Evolutionary conservation across 2,888 invertebrate species (phyloP).

Genomic region (Tethea ocularis): DNA sequence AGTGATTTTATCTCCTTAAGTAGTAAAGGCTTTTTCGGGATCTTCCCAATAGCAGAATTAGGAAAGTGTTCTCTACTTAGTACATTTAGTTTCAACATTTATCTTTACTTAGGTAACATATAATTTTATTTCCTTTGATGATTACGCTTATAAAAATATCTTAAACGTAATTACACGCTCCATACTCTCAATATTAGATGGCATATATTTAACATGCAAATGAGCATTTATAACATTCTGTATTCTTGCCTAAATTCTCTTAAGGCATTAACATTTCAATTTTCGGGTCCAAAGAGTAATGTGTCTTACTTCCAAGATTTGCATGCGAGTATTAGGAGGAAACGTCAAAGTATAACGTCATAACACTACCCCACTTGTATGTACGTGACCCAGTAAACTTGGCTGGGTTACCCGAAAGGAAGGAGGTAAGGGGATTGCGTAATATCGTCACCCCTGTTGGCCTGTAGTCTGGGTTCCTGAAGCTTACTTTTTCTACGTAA

Average conservation of each 20-base stretch:
- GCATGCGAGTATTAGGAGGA: constrained; percentile 17
- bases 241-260: not conserved
- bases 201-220: constrained; percentile 1
- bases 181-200: not conserved
- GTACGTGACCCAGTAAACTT: constrained; percentile 44
- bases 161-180: not conserved
- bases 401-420: constrained; percentile 22
- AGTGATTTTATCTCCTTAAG: not conserved
- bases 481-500: not conserved
- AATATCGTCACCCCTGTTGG: constrained; percentile 22
- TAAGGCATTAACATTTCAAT: constrained; percentile 7
- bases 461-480: constrained; percentile 1
- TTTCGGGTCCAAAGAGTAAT: constrained; percentile 1
- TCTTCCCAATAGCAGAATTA: not conserved
- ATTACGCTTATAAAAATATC: not conserved
- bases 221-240: constrained; percentile 5
- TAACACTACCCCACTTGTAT: constrained; percentile 14
- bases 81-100: too few species aligned
- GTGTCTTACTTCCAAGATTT: constrained; percentile 18
- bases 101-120: too few species aligned
- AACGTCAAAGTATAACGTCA: constrained; percentile 22
- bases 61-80: not conserved
- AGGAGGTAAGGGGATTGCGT: constrained; percentile 22
- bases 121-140: not conserved
- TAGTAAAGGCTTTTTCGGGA: not conserved